Percentiles rank a stretch among this genome's conserved stretches.
phyloP scores from a whole-genome alignment of 1,140 invertebrate genomes.

The Anthonomus grandis region DNA sequence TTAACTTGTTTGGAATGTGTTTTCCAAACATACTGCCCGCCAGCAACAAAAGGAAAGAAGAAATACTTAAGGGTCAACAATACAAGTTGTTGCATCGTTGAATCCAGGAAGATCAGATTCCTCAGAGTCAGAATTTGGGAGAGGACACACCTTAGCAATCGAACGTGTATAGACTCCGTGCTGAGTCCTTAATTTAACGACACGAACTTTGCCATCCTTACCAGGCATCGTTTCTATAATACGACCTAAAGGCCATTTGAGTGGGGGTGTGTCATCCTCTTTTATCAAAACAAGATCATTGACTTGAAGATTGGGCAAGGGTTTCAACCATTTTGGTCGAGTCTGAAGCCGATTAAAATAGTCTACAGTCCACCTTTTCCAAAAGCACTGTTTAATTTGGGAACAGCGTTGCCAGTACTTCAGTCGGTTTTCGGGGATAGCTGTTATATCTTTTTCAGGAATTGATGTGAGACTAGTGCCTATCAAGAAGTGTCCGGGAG shows the following conservation, averaged over 20 bases:
- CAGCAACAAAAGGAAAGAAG: no score
- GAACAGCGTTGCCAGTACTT: conserved; percentile 7
- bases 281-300: conserved; percentile 43
- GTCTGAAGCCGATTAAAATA: conserved; percentile 31
- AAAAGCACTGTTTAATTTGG: conserved; percentile 28
- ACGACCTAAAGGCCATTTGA: conserved; percentile 39
- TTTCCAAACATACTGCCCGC: no score
- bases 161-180: neutral
- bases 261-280: conserved; percentile 41
- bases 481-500: conserved; percentile 49
- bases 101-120: no score
- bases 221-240: conserved; percentile 15
- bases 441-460: conserved; percentile 21
- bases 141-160: conserved; percentile 9
- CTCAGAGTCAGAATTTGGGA: no score
- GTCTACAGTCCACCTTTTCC: conserved; percentile 33
- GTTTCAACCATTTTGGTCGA: conserved; percentile 29
- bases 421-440: conserved; percentile 21
- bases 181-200: conserved; percentile 9
- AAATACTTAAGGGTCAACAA: no score
- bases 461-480: conserved; percentile 35
- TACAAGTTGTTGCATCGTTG: no score
- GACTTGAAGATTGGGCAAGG: conserved; percentile 14
- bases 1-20: no score
- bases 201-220: conserved; percentile 3